Percentiles rank a stretch among this genome's conserved stretches.
These are phyloP conservation scores for Carettochelys insculpta DNA, from an alignment of 2,113 vertebrate genomes.

Conservation along the genomic window DNA sequence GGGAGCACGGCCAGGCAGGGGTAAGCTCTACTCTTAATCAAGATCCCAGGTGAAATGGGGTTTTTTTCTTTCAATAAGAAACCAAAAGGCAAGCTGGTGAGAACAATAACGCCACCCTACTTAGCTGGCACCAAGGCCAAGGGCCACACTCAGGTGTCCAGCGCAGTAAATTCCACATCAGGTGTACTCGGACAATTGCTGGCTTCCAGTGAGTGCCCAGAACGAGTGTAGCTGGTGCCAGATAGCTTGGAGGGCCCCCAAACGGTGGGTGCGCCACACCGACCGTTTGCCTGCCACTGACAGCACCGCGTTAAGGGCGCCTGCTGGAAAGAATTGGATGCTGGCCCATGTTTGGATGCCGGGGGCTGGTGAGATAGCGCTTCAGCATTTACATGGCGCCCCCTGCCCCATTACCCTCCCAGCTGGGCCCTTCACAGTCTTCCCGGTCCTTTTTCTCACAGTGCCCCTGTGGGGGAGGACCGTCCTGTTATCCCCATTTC, in stretches of 20 bases:
- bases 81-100: not conserved
- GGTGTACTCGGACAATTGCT: not conserved
- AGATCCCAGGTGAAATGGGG: not conserved
- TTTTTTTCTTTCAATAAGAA: conserved; percentile 7
- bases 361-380: not conserved
- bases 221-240: not conserved
- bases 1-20: not conserved
- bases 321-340: not conserved
- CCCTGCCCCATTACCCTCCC: not conserved
- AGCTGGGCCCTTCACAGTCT: not conserved
- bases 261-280: not conserved
- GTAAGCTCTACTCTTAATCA: not conserved
- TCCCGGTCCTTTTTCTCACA: not conserved
- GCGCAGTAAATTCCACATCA: rapidly evolving
- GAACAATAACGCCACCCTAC: not conserved
- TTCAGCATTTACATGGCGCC: not conserved
- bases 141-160: rapidly evolving
- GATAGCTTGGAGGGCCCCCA: not conserved
- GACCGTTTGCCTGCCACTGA: not conserved
- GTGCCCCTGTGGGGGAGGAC: not conserved
- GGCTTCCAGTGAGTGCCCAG: not conserved
- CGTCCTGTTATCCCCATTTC: not conserved
- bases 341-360: not conserved
- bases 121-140: not conserved
- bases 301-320: no score